Conservation (phyloP, 2,113 vertebrate species). For the Ochotona curzoniae region DNA sequence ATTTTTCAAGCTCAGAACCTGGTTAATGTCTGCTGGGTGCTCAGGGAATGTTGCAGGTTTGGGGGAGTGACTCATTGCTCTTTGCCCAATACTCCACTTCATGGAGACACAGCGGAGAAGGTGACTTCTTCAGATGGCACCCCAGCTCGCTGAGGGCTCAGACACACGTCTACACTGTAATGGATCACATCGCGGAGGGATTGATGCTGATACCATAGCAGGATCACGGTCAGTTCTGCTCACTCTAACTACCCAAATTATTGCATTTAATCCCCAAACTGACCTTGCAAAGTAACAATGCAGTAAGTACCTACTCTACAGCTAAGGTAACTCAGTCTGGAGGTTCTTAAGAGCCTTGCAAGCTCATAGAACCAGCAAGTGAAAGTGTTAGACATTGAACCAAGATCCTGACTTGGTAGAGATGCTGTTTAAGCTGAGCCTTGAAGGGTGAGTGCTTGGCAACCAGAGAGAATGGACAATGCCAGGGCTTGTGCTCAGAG, state of each 20-base stretch:
- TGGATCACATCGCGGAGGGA: fast-evolving
- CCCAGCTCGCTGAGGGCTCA: fast-evolving
- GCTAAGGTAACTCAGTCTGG: background rate
- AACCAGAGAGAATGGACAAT: background rate
- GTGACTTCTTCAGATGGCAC: too few species aligned
- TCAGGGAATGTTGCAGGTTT: background rate
- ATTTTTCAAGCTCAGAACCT: background rate
- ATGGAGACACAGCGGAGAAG: background rate
- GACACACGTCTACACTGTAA: fast-evolving
- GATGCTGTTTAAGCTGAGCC: background rate
- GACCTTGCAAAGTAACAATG: background rate
- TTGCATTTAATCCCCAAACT: background rate
- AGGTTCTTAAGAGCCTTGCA: background rate
- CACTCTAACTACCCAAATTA: background rate
- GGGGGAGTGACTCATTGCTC: background rate
- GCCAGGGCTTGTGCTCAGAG: background rate
- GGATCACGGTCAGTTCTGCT: background rate
- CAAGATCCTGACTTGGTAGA: background rate
- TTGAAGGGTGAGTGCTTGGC: background rate
- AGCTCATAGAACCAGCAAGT: background rate
- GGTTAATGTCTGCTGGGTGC: background rate
- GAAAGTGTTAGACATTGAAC: background rate
- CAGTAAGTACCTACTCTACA: fast-evolving
- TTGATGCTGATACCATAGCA: fast-evolving
- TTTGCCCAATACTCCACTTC: background rate